Evolutionary conservation across 1,140 invertebrate species (phyloP).

Genomic region (Neomicropteryx cornuta): DNA sequence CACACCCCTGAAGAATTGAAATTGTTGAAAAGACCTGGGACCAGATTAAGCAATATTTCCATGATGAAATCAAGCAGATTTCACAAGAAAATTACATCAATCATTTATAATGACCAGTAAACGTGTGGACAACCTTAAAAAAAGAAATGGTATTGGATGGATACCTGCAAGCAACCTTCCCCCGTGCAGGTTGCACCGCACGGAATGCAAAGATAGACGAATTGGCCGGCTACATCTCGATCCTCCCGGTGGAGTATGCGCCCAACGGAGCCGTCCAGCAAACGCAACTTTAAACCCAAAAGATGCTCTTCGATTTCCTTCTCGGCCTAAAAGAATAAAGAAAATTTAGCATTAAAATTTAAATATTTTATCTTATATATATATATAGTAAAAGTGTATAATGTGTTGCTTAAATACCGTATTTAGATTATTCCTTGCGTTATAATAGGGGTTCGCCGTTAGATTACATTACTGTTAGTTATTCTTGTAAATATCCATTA

Average conservation of each 20-base stretch:
- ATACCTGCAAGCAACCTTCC: slow-evolving; percentile 27
- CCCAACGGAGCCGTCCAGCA: slow-evolving; percentile 24
- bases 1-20: not conserved
- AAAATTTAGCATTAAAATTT: too few relatives aligned
- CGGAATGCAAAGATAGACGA: slow-evolving; percentile 31
- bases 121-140: not conserved
- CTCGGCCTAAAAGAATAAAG: slow-evolving; percentile 24
- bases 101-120: not conserved
- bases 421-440: too few relatives aligned
- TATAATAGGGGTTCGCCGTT: too few relatives aligned
- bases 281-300: slow-evolving; percentile 28
- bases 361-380: too few relatives aligned
- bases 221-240: slow-evolving; percentile 27
- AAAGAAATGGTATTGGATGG: slow-evolving; percentile 5
- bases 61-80: too few relatives aligned
- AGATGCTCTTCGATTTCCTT: slow-evolving; percentile 30
- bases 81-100: not conserved
- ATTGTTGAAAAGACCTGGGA: too few relatives aligned
- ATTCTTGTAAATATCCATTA: too few relatives aligned
- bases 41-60: too few relatives aligned
- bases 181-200: slow-evolving; percentile 30
- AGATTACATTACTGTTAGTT: too few relatives aligned
- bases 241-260: slow-evolving; percentile 29
- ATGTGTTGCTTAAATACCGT: too few relatives aligned
- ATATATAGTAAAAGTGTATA: too few relatives aligned